Evolutionary conservation across 2,888 invertebrate species (phyloP), one percentile per base, ranked within the genome.

Genomic region (Drosophila affinis): DNA sequence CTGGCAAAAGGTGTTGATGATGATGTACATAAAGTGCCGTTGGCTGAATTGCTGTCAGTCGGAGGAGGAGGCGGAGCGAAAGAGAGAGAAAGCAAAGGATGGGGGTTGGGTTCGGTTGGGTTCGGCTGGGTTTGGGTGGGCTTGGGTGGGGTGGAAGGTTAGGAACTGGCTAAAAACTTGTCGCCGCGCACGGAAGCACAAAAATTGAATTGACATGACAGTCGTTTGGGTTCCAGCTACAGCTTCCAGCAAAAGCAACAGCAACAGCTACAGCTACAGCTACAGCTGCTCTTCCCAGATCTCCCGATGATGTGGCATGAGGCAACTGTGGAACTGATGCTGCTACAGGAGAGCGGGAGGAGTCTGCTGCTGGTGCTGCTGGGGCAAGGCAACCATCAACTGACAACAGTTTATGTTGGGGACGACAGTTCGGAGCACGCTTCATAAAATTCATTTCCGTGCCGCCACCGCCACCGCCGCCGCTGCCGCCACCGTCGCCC

Each of bases 151-250:
- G 39, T 27, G 27, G 39, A 39, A 39, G 39, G 39, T 56, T 44
- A 17, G 49, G 44, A 67, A 71, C 83, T 78, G 88, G 76, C 88
- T 84, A 84, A 84, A 39, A 84, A 88, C 83, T 84, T 84, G 83
- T 84, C 83, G 83, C 88, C 83, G 87, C 87, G 89, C 87, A 87
- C 86, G 89, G 87, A 86, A 87, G 89, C 89, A 80, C 82, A 85
- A 84, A 86, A 86, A 86, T 86, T 86, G 89, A 87, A 86, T 89
- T 86, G 86, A 86, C 86, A 81, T 89, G 85, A 84, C 87, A 84
- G 88, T 81, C 88, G 57, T 85, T 75, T 52, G 83, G 39, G 39
- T 59, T 61, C 67, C 55, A 48, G 47, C 61, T 57, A 39, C 47
- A 34, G 59, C 55, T 29, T 14, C 27, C 18, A 24, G 34, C 32